Percentiles rank a stretch among this genome's conserved stretches.
phyloP scores from a whole-genome alignment of 2,888 invertebrate genomes.

The Barypeithes pellucidus region DNA sequence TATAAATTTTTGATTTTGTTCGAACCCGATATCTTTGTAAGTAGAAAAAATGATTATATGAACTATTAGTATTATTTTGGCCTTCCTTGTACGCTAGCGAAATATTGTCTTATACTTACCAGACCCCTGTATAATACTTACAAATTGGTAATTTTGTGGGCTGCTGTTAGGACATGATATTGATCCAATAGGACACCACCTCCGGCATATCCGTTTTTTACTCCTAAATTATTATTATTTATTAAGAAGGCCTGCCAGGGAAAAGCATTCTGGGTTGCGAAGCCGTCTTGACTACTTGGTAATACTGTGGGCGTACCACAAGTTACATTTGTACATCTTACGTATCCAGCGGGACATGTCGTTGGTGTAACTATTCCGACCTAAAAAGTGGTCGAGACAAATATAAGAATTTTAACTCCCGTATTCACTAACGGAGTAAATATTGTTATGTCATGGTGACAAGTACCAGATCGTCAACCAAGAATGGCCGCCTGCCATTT shows the following conservation, averaged over 20 bases:
- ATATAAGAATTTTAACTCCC: neutral
- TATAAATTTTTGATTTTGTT: too few species aligned
- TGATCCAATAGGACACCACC: conserved; percentile 62
- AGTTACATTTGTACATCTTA: conserved; percentile 49
- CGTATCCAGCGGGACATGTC: conserved; percentile 52
- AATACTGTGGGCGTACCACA: conserved; percentile 54
- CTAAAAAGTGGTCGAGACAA: conserved; percentile 19
- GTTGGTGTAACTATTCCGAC: conserved; percentile 34
- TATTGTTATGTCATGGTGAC: too few species aligned
- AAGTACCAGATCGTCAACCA: too few species aligned
- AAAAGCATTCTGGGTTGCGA: conserved; percentile 79
- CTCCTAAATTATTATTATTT: conserved; percentile 58
- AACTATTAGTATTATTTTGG: too few species aligned
- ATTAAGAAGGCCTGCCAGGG: conserved; percentile 78
- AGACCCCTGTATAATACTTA: conserved; percentile 71
- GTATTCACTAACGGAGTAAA: too few species aligned
- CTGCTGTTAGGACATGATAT: conserved; percentile 53
- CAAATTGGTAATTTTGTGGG: conserved; percentile 53
- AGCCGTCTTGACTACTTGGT: conserved; percentile 67
- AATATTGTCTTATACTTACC: too few species aligned
- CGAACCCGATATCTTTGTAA: too few species aligned
- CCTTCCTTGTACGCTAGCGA: too few species aligned
- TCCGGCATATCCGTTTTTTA: conserved; percentile 74
- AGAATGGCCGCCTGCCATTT: too few species aligned
- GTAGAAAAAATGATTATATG: too few species aligned